Evolutionary conservation across 1,140 invertebrate species (phyloP).

Genomic region (Spodoptera frugiperda): DNA sequence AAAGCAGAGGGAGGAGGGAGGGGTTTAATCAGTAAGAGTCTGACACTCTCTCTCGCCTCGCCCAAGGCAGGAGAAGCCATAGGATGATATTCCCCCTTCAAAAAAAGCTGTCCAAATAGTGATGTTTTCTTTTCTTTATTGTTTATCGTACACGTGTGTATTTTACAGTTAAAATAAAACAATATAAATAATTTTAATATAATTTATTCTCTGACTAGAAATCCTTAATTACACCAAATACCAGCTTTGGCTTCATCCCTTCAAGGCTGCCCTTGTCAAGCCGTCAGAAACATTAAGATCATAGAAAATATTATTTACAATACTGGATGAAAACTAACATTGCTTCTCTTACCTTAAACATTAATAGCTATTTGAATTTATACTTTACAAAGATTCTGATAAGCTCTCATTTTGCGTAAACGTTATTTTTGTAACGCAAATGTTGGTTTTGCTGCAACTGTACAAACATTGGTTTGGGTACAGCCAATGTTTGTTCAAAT

Average conservation of each 20-base stretch:
- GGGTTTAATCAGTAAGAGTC: no score
- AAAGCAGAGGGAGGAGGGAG: no score
- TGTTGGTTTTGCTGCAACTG: neutral
- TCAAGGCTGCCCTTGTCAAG: conserved; percentile 46
- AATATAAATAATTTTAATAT: conserved; percentile 43
- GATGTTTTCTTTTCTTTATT: no score
- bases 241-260: conserved; percentile 59
- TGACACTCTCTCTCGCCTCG: no score
- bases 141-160: neutral
- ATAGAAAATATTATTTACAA: conserved; percentile 66
- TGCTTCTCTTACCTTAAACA: conserved; percentile 36
- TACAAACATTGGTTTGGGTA: neutral
- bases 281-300: conserved; percentile 56
- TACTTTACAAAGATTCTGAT: conserved; percentile 37
- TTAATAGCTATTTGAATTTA: conserved; percentile 25
- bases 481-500: neutral
- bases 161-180: neutral
- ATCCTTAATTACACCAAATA: conserved; percentile 65
- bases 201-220: conserved; percentile 70
- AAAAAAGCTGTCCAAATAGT: no score
- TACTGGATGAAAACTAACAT: conserved; percentile 53
- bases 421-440: neutral
- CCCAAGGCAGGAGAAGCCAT: no score
- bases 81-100: no score
- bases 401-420: conserved; percentile 48